Percentiles rank a stretch among this genome's conserved stretches.
phyloP scores from a whole-genome alignment of 2,113 vertebrate genomes.

The Dromas ardeola region DNA sequence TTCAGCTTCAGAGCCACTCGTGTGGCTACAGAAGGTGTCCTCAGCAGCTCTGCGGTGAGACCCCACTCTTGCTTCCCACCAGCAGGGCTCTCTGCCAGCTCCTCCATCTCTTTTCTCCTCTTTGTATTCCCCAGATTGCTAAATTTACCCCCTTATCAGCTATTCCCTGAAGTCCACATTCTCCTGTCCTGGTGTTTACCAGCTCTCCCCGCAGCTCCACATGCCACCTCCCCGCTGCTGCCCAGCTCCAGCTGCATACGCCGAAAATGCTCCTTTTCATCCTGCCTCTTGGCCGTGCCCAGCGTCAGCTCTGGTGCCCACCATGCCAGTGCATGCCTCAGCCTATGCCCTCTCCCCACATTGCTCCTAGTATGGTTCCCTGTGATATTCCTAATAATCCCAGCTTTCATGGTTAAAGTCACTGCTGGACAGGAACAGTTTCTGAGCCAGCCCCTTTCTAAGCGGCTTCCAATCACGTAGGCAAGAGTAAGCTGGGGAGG shows the following conservation, averaged over 20 bases:
- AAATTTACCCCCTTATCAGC: neutral
- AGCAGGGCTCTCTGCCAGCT: neutral
- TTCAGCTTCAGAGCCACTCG: neutral
- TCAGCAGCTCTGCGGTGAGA: neutral
- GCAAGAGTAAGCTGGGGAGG: neutral
- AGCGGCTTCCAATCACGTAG: neutral
- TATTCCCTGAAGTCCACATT: fast-evolving
- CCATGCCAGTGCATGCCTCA: neutral
- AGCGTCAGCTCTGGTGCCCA: too few relatives aligned
- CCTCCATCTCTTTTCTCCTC: neutral
- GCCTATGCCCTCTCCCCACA: neutral
- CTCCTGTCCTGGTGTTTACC: neutral
- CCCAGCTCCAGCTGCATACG: neutral
- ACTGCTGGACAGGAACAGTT: neutral
- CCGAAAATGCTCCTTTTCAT: neutral
- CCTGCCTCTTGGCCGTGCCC: neutral
- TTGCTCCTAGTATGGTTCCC: neutral
- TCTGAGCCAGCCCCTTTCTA: neutral
- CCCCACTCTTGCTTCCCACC: neutral
- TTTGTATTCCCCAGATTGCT: neutral
- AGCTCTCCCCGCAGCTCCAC: neutral
- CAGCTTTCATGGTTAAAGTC: neutral
- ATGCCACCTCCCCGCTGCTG: neutral
- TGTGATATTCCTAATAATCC: neutral
- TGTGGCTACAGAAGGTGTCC: fast-evolving